Percentiles rank a stretch among this genome's conserved stretches.
Evolutionary conservation across 2,113 vertebrate genomes (phyloP).

Genomic region (Scortum barcoo): DNA sequence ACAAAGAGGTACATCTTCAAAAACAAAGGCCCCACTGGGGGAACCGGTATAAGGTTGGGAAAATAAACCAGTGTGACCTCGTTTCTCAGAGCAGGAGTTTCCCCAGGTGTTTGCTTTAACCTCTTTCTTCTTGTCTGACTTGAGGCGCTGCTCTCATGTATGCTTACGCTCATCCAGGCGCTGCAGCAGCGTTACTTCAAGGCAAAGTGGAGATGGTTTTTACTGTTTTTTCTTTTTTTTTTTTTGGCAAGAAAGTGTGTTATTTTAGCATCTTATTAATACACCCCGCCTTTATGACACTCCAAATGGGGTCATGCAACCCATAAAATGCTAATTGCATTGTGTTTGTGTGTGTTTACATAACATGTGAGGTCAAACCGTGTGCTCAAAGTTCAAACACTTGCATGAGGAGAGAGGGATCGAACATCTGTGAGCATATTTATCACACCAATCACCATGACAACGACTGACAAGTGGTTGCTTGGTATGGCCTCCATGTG

Average conservation of each 20-base stretch:
- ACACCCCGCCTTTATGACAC: constrained; percentile 18
- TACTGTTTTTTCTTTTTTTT: background rate
- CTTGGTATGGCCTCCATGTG: constrained; percentile 63
- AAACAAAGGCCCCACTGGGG: constrained; percentile 52
- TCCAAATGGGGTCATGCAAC: constrained; percentile 37
- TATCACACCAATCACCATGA: constrained; percentile 63
- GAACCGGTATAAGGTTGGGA: constrained; percentile 55
- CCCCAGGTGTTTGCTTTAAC: constrained; percentile 71
- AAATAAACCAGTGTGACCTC: constrained; percentile 74
- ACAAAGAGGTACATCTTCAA: constrained; percentile 80
- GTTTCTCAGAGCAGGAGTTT: constrained; percentile 62
- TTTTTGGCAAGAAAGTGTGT: background rate
- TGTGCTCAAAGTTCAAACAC: constrained; percentile 66
- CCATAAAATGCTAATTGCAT: constrained; percentile 70
- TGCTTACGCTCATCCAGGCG: constrained; percentile 10
- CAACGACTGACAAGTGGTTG: constrained; percentile 53
- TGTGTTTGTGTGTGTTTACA: constrained; percentile 53
- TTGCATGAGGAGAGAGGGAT: constrained; percentile 43
- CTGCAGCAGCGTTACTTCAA: constrained; percentile 4
- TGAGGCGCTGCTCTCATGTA: constrained; percentile 21
- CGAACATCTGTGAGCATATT: constrained; percentile 73
- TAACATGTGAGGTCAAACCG: constrained; percentile 71
- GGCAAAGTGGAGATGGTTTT: constrained; percentile 2
- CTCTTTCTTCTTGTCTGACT: constrained; percentile 52
- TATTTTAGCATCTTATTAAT: constrained; percentile 10